phyloP scores from a whole-genome alignment of 92 coral and sea anemone genomes.

The Porites rus region DNA sequence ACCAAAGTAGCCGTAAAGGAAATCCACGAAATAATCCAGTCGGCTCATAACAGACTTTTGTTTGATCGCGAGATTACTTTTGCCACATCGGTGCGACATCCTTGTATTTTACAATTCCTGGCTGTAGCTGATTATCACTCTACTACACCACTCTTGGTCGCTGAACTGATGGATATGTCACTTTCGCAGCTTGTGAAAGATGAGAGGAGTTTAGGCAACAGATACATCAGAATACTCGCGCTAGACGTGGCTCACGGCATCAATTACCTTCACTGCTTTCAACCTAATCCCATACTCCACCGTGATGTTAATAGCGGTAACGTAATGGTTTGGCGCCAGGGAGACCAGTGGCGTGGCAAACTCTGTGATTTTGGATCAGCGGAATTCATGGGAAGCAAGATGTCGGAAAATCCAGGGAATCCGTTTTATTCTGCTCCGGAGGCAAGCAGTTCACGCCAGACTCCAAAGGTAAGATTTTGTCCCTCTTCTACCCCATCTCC shows the following conservation, averaged over 20 bases:
- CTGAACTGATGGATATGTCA: slow-evolving; percentile 90
- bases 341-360: slow-evolving; percentile 89
- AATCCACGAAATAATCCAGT: slow-evolving; percentile 83
- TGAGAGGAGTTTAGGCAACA: slow-evolving; percentile 59
- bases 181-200: slow-evolving; percentile 68
- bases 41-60: slow-evolving; percentile 75
- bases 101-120: slow-evolving; percentile 82
- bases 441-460: slow-evolving; percentile 71
- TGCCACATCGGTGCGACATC: slow-evolving; percentile 83
- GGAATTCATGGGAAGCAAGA: slow-evolving; percentile 79
- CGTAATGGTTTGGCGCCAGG: slow-evolving; percentile 91
- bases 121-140: slow-evolving; percentile 83
- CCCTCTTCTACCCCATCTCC: not conserved
- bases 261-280: slow-evolving; percentile 84
- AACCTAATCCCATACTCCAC: slow-evolving; percentile 88
- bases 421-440: slow-evolving; percentile 94
- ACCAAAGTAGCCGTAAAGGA: slow-evolving; percentile 87
- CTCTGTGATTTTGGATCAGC: slow-evolving; percentile 96
- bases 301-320: slow-evolving; percentile 93
- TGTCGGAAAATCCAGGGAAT: slow-evolving; percentile 89
- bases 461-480: slow-evolving; percentile 72
- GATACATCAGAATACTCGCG: slow-evolving; percentile 73
- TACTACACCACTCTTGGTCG: slow-evolving; percentile 65
- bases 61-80: slow-evolving; percentile 88
- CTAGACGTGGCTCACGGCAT: slow-evolving; percentile 84